Percentiles rank a stretch among this genome's conserved stretches.
phyloP scores from a whole-genome alignment of 2,797 vertebrate genomes.

The Molothrus ater region DNA sequence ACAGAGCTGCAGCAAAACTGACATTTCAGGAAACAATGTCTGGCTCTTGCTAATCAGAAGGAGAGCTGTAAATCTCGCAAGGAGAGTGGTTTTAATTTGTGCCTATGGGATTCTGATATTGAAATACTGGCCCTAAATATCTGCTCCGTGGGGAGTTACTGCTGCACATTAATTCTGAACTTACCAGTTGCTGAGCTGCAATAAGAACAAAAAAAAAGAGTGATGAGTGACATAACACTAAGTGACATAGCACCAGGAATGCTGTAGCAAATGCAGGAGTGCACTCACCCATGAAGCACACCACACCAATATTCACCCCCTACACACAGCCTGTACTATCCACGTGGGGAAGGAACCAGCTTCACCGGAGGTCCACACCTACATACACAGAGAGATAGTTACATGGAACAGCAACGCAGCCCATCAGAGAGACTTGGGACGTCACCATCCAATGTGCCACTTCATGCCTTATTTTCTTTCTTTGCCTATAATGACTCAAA shows the following conservation, averaged over 20 bases:
- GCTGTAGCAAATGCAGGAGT: neutral
- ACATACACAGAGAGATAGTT: neutral
- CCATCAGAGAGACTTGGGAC: neutral
- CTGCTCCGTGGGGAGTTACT: neutral
- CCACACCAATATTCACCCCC: neutral
- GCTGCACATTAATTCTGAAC: neutral
- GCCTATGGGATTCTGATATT: neutral
- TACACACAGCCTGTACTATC: neutral
- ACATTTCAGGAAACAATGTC: neutral
- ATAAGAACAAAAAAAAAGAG: neutral
- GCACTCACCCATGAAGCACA: neutral
- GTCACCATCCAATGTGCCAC: neutral
- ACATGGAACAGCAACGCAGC: neutral
- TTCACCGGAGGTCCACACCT: neutral
- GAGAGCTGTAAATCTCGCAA: neutral
- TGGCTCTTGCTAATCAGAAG: neutral
- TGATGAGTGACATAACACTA: neutral
- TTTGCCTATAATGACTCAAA: too few species aligned
- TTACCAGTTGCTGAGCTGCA: neutral
- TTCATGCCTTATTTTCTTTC: neutral
- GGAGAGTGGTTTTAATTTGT: conserved; percentile 5
- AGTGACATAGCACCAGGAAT: neutral
- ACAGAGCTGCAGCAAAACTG: neutral
- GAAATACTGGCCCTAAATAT: neutral
- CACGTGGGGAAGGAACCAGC: neutral